Evolutionary conservation across 2,888 invertebrate genomes (phyloP).

Genomic region (Sesamia inferens): DNA sequence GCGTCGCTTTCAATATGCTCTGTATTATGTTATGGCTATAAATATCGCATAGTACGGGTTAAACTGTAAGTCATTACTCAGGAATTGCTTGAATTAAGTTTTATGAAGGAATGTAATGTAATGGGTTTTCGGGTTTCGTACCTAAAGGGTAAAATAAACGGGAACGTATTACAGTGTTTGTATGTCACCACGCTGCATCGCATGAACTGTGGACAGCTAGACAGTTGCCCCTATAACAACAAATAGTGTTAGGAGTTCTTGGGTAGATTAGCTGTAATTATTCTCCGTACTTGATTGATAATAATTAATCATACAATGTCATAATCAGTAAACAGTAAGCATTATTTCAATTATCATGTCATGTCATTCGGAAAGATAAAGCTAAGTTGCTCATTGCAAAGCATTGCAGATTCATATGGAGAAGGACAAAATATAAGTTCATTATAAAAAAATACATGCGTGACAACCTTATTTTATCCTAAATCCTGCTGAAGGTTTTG

Average conservation of each 20-base stretch:
- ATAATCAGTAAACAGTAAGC: background rate
- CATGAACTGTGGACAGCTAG: too few relatives aligned
- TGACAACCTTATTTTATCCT: background rate
- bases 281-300: background rate
- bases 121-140: too few relatives aligned
- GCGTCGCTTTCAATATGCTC: slow-evolving; percentile 28
- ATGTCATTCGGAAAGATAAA: background rate
- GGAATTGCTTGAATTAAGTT: too few relatives aligned
- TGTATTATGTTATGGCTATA: slow-evolving; percentile 16
- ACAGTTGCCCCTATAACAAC: too few relatives aligned
- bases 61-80: background rate
- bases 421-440: background rate
- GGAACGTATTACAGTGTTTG: too few relatives aligned
- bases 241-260: background rate
- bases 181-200: too few relatives aligned
- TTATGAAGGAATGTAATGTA: background rate
- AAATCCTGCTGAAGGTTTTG: background rate
- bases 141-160: background rate
- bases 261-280: background rate
- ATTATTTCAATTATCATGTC: background rate
- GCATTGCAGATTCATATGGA: background rate
- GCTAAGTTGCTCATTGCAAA: background rate
- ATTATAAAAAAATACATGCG: background rate
- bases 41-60: slow-evolving; percentile 11
- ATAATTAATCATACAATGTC: too few relatives aligned